Conservation (phyloP, 2,888 invertebrate genomes). For the Idaea dimidiata region DNA sequence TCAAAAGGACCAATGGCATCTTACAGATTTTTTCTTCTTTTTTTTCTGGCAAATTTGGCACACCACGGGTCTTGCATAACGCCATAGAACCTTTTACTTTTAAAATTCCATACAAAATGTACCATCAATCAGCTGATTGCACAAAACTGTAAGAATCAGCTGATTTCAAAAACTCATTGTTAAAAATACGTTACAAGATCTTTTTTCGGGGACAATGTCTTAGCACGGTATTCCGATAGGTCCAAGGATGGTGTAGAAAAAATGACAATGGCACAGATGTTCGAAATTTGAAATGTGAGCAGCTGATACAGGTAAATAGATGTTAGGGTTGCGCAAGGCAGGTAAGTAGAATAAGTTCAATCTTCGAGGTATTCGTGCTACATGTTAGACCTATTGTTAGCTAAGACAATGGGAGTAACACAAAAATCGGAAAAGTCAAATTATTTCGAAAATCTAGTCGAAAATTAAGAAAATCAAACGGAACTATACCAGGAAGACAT, state of each 20-base stretch:
- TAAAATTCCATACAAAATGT: background rate
- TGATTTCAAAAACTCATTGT: background rate
- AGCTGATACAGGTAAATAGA: conserved; percentile 36
- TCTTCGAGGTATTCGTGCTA: too few relatives aligned
- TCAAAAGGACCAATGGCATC: background rate
- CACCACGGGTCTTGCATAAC: background rate
- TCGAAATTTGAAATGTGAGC: conserved; percentile 30
- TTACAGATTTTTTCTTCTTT: background rate
- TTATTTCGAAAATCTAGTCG: too few relatives aligned
- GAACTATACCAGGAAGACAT: too few relatives aligned
- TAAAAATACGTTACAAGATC: background rate
- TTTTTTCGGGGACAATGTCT: background rate
- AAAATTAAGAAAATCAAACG: too few relatives aligned
- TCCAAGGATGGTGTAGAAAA: conserved; percentile 37
- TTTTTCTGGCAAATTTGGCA: background rate
- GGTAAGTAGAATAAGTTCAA: background rate
- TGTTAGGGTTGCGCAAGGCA: conserved; percentile 33
- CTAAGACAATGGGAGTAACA: too few relatives aligned
- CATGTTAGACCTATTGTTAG: too few relatives aligned
- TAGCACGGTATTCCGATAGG: background rate
- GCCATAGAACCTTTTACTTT: background rate
- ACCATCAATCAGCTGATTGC: conserved; percentile 1
- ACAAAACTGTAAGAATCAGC: background rate
- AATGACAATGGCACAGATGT: conserved; percentile 42
- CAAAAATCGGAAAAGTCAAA: too few relatives aligned